Evolutionary conservation across 92 coral and sea anemone species (phyloP).

Genomic region (Zoanthus sociatus): DNA sequence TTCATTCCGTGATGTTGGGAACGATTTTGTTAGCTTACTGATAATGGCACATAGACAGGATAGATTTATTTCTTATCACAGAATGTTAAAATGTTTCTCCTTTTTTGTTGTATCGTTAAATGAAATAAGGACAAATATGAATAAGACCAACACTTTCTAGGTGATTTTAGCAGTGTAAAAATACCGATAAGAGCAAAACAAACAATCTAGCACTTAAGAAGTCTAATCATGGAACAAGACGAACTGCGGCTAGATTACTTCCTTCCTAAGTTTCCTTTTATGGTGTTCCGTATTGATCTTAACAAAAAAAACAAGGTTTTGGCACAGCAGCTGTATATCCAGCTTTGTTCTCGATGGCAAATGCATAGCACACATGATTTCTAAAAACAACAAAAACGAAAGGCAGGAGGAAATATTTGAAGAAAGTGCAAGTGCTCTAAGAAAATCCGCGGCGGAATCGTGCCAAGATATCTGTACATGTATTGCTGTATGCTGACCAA

Average conservation of each 20-base stretch:
- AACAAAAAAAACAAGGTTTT: not conserved
- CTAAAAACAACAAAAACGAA: not conserved
- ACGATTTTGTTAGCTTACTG: no score
- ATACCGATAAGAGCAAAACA: slow-evolving; percentile 26
- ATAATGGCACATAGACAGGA: no score
- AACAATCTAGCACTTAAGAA: slow-evolving; percentile 11
- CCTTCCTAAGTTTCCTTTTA: slow-evolving; percentile 41
- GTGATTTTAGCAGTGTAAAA: slow-evolving; percentile 20
- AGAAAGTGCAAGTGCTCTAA: not conserved
- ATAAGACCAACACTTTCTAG: not conserved
- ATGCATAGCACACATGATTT: slow-evolving; percentile 5
- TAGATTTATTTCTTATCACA: no score
- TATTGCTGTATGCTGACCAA: not conserved
- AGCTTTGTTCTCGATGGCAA: not conserved
- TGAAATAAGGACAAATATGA: not conserved
- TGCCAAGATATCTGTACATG: not conserved
- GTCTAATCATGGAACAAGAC: slow-evolving; percentile 29
- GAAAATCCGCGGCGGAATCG: not conserved
- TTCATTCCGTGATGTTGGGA: no score
- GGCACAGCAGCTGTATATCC: not conserved
- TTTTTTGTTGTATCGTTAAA: not conserved
- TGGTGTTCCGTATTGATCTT: slow-evolving; percentile 6
- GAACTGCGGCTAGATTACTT: not conserved
- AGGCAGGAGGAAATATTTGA: not conserved
- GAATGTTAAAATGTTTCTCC: not conserved